phyloP scores from a whole-genome alignment of 2,797 vertebrate genomes.

The Mionectes olivaceus region DNA sequence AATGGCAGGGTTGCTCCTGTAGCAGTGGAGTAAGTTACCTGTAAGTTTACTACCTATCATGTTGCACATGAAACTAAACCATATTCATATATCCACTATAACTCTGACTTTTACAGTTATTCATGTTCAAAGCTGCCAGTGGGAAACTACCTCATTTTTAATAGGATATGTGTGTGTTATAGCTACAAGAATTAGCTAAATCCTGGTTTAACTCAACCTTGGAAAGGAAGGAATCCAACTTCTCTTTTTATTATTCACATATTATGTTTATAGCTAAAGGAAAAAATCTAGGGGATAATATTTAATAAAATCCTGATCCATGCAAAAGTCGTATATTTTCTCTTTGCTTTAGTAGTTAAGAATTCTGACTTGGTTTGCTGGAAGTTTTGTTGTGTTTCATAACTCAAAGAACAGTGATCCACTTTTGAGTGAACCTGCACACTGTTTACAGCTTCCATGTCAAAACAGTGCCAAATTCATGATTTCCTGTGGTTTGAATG shows the following conservation, averaged over 20 bases:
- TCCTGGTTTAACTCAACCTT: background rate
- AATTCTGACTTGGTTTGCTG: conserved; percentile 42
- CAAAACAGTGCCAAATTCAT: conserved; percentile 59
- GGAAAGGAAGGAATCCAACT: background rate
- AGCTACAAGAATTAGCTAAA: background rate
- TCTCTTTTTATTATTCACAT: background rate
- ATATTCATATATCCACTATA: background rate
- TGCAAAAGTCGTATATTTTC: background rate
- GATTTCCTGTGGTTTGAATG: conserved; percentile 68
- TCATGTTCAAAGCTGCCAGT: background rate
- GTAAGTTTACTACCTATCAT: background rate
- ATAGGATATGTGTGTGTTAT: background rate
- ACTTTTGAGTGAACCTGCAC: conserved; percentile 59
- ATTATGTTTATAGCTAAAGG: background rate
- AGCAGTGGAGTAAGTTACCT: background rate
- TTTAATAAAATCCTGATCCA: background rate
- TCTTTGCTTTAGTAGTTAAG: background rate
- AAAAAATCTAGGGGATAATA: background rate
- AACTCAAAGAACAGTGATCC: conserved; percentile 30
- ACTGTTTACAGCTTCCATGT: conserved; percentile 68
- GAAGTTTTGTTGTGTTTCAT: conserved; percentile 57
- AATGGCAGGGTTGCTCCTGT: background rate
- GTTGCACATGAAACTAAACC: background rate
- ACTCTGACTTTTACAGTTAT: background rate
- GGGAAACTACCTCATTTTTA: background rate